phyloP scores from a whole-genome alignment of 2,113 vertebrate genomes.

The Asarcornis scutulata region DNA sequence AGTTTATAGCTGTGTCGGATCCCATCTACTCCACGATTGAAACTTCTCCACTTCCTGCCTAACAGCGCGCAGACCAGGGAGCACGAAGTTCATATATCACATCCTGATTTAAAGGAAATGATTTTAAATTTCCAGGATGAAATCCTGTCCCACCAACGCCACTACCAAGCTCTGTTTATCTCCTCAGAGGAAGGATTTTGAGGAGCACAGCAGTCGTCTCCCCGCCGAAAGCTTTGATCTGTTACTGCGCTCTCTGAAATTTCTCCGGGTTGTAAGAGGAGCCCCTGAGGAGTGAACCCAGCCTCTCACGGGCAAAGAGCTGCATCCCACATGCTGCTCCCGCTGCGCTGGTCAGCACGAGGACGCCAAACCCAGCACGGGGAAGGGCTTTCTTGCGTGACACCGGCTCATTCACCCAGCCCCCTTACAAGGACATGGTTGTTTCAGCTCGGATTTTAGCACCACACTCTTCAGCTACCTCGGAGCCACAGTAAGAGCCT shows the following conservation, averaged over 20 bases:
- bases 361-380: rapidly evolving
- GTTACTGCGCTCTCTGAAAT: background rate
- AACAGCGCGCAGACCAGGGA: background rate
- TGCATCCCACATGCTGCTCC: background rate
- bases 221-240: background rate
- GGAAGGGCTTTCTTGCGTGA: background rate
- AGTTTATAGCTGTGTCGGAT: background rate
- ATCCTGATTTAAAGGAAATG: conserved; percentile 64
- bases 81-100: conserved; percentile 13
- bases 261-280: background rate
- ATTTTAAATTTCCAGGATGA: conserved; percentile 49
- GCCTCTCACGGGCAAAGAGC: background rate
- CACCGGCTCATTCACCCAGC: background rate
- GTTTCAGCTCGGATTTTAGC: background rate
- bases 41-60: conserved; percentile 34
- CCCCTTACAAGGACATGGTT: background rate
- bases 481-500: background rate
- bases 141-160: conserved; percentile 34
- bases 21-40: conserved; percentile 32
- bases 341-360: background rate
- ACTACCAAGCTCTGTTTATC: background rate
- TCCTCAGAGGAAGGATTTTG: background rate
- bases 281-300: background rate
- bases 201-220: background rate
- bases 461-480: background rate